These are phyloP conservation scores for Magallana ariakensis DNA, from an alignment of 1,140 invertebrate species.

Conservation along the genomic window DNA sequence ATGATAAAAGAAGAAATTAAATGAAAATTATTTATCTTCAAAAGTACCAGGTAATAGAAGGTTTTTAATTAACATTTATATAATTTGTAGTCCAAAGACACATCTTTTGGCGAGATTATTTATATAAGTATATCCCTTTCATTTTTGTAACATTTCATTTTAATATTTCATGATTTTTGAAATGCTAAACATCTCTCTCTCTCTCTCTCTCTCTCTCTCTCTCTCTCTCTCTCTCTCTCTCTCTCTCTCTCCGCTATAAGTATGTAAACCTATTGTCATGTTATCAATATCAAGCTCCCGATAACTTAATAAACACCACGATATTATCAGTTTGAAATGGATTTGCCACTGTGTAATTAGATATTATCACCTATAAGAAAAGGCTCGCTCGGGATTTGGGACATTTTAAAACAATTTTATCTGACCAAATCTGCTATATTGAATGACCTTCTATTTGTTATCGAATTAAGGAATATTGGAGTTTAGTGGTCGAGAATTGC, in stretches of 20 bases:
- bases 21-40: no score
- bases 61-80: no score
- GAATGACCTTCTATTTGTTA: slow-evolving; percentile 16
- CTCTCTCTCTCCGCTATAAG: not conserved
- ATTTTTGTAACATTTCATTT: no score
- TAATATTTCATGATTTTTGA: no score
- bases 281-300: slow-evolving; percentile 32
- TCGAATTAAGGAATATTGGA: slow-evolving; percentile 28
- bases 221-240: no score
- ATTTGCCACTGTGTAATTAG: slow-evolving; percentile 43
- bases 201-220: no score
- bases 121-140: no score
- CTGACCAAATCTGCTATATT: slow-evolving; percentile 31
- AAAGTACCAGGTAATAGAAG: no score
- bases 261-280: not conserved
- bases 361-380: slow-evolving; percentile 40
- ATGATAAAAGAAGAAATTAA: no score
- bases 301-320: slow-evolving; percentile 36
- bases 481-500: slow-evolving; percentile 6
- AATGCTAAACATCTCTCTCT: no score
- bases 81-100: no score
- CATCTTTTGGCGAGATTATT: no score
- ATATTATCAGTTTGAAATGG: slow-evolving; percentile 26
- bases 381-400: slow-evolving; percentile 10
- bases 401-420: slow-evolving; percentile 39